These are phyloP conservation scores for Triplophysa yarkandensis DNA, from an alignment of 2,797 vertebrate species.

Conservation along the genomic window DNA sequence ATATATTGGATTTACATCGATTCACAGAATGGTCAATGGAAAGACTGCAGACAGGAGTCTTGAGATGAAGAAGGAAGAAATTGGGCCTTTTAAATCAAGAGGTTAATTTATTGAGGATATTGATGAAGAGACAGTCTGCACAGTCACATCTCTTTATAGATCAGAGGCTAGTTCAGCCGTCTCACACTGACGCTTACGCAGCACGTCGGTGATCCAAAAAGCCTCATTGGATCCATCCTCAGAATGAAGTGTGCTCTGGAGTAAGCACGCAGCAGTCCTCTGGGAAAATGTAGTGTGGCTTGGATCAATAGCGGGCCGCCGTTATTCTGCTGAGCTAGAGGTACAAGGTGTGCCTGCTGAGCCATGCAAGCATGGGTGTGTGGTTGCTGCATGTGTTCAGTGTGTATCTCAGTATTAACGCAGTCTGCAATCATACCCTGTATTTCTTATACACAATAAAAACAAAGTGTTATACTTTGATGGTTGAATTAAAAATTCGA, in stretches of 20 bases:
- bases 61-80: background rate
- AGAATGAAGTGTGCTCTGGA: slow-evolving; percentile 29
- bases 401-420: slow-evolving; percentile 3
- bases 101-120: slow-evolving; percentile 20
- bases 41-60: slow-evolving; percentile 18
- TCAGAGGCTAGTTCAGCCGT: slow-evolving; percentile 36
- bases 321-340: slow-evolving; percentile 71
- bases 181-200: slow-evolving; percentile 5
- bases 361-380: slow-evolving; percentile 50
- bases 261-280: slow-evolving; percentile 54
- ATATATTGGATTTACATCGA: background rate
- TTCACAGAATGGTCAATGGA: background rate
- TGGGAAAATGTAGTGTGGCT: slow-evolving; percentile 57
- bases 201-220: slow-evolving; percentile 38
- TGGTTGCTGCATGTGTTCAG: slow-evolving; percentile 5
- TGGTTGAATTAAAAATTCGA: background rate
- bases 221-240: background rate
- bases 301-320: slow-evolving; percentile 73
- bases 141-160: slow-evolving; percentile 19
- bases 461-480: too few species aligned
- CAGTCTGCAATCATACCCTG: slow-evolving; percentile 10
- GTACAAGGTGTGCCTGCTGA: slow-evolving; percentile 54
- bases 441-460: background rate
- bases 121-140: slow-evolving; percentile 28
- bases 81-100: background rate